Evolutionary conservation across 2,113 vertebrate genomes (phyloP), one percentile per base, ranked within the genome.

Genomic region (Indicator indicator): DNA sequence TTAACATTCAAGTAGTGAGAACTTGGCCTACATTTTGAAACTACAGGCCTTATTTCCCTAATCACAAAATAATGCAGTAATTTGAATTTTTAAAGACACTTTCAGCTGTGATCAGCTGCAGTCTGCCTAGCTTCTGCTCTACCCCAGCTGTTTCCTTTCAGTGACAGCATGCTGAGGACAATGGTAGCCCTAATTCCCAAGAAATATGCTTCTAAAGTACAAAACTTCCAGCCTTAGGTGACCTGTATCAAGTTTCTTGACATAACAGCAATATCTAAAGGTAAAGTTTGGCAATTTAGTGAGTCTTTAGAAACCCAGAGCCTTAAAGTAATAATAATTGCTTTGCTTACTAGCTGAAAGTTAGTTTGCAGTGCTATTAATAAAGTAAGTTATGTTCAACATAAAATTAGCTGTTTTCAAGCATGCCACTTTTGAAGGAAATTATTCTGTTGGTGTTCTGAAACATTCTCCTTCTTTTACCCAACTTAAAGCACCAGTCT

Each of bases 1-100:
- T 79, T 85, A 88, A 55, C 64, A 63, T 73, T 77, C 56, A 52
- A 52, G 28, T 71, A 44, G 23, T 86, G 86, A 90, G 86, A 93
- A 81, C 17, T 63, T 80, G 72, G 83, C 68, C 92, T 93, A 28
- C 33, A 68, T 89, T 85, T 87, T 89, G 48, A 71, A 89, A 68
- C 33, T 74, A 42, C 42, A 69, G 38, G 38, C 46, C 36, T 79
- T 72, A 62, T 69, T 87, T 89, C 16, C n/a, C 20, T 82, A n/a
- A 12, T 59, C 52, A 46, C 21, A 81, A 81, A 90, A 79, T 54
- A 88, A 68, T 74, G 21, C 65, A 64, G 3, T 74, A 30, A 68
- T 72, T 77, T 71, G 36, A 5, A 7, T 11, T 91, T 93, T 68
- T 78, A 60, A 63, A 74, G 54, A 71, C 21, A 23, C 8, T 83